Evolutionary conservation across 2,113 vertebrate genomes (phyloP).

Genomic region (Lagopus leucura): DNA sequence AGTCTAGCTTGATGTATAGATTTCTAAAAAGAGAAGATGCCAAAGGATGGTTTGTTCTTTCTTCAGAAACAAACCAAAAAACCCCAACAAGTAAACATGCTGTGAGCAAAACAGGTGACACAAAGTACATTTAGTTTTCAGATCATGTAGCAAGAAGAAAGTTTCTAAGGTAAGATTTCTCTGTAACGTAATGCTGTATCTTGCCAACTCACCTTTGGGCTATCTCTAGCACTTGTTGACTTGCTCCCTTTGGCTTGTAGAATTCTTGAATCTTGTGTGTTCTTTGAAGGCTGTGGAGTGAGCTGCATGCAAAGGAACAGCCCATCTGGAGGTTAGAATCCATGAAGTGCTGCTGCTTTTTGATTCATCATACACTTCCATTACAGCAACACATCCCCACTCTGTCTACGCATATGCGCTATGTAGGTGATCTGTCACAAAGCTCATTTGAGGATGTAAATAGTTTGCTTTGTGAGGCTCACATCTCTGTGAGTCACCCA

Average conservation of each 20-base stretch:
- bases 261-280: not conserved
- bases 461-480: not conserved
- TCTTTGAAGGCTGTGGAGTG: not conserved
- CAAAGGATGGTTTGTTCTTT: not conserved
- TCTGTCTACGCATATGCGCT: not conserved
- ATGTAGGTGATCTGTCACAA: not conserved
- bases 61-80: not conserved
- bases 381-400: accelerated
- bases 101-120: not conserved
- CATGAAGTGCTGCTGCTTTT: not conserved
- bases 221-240: not conserved
- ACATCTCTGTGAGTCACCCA: not conserved
- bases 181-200: not conserved
- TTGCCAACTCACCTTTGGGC: slow-evolving; percentile 16
- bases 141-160: not conserved
- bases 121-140: not conserved
- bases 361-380: not conserved
- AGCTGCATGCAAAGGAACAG: not conserved
- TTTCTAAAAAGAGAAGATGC: not conserved
- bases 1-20: not conserved
- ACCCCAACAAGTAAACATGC: not conserved
- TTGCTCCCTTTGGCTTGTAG: not conserved
- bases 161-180: not conserved
- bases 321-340: not conserved
- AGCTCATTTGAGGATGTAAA: not conserved